Conservation (phyloP, 1,140 invertebrate species). For the Conus betulinus region DNA sequence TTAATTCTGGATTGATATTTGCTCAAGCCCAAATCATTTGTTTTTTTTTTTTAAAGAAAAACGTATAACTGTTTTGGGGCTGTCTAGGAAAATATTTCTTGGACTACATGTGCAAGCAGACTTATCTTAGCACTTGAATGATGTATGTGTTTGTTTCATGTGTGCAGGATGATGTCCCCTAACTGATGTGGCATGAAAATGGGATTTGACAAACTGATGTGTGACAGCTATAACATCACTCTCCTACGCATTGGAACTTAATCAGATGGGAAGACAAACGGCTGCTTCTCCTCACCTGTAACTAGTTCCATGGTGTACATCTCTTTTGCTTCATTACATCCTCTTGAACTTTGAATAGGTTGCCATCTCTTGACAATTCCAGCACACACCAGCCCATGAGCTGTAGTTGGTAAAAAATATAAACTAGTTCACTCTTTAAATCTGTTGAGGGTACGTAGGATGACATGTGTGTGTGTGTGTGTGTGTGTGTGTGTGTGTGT, state of each 20-base stretch:
- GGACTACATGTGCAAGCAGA: neutral
- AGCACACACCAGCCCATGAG: neutral
- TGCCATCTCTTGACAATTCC: neutral
- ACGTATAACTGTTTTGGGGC: no score
- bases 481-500: neutral
- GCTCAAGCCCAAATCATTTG: no score
- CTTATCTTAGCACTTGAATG: no score
- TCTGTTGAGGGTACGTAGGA: neutral
- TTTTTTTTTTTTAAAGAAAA: no score
- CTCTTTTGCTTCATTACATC: neutral
- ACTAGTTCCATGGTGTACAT: neutral
- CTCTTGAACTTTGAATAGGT: neutral
- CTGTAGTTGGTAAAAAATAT: neutral
- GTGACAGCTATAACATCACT: neutral
- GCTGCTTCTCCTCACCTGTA: neutral
- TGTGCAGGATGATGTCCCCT: slow-evolving; percentile 18
- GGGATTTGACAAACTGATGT: neutral
- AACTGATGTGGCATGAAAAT: neutral
- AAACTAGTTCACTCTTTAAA: neutral
- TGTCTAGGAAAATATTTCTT: neutral
- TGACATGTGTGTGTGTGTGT: neutral
- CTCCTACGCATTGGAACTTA: neutral
- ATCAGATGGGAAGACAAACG: neutral
- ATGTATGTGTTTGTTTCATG: neutral
- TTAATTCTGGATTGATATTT: no score